Percentiles rank a stretch among this genome's conserved stretches.
These are phyloP conservation scores for Loris lydekkerianus DNA, from an alignment of 2,797 vertebrate genomes.

Conservation along the genomic window DNA sequence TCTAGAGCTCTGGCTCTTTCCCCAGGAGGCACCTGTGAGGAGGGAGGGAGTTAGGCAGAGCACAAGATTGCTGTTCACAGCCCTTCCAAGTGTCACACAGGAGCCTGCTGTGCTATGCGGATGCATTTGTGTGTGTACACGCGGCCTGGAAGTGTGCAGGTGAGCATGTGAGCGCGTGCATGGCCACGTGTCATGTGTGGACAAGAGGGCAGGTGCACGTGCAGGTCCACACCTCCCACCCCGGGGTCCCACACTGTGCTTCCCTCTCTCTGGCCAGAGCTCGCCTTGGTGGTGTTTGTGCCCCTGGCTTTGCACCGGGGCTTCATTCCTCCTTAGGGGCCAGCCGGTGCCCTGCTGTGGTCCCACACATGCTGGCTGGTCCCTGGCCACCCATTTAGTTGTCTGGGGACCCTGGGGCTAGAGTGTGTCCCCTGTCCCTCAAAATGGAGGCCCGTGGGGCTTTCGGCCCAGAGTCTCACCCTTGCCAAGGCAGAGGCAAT, in stretches of 20 bases:
- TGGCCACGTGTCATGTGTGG: background rate
- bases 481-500: slow-evolving; percentile 78
- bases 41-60: slow-evolving; percentile 8
- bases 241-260: background rate
- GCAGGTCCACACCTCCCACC: background rate
- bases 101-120: background rate
- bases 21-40: background rate
- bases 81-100: background rate
- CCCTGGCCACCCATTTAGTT: slow-evolving; percentile 62
- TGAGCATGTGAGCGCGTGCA: background rate
- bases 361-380: slow-evolving; percentile 16
- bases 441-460: slow-evolving; percentile 69
- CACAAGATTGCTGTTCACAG: background rate
- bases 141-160: background rate
- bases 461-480: slow-evolving; percentile 68
- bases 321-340: slow-evolving; percentile 29
- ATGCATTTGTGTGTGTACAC: background rate
- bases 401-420: slow-evolving; percentile 40
- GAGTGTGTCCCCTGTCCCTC: slow-evolving; percentile 55
- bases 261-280: background rate
- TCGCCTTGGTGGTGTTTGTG: background rate
- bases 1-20: slow-evolving; percentile 29
- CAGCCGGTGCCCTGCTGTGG: slow-evolving; percentile 62
- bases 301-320: slow-evolving; percentile 42
- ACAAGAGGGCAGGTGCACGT: background rate